Evolutionary conservation across 2,797 vertebrate genomes (phyloP).

Genomic region (Notamacropus eugenii): DNA sequence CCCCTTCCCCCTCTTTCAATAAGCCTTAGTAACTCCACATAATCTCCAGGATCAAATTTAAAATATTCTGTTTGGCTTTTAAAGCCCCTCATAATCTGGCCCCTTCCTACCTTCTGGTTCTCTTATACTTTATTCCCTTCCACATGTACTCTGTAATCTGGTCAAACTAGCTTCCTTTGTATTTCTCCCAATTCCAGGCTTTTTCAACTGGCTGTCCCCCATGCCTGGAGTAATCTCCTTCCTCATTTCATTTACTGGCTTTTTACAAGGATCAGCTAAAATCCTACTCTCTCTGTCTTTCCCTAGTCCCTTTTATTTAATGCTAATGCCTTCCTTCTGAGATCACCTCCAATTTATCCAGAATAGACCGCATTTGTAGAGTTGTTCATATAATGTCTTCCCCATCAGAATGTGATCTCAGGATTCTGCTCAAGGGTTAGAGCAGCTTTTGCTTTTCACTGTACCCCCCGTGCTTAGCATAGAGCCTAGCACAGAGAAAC

Average conservation of each 20-base stretch:
- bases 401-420: background rate
- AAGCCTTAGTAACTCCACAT: too few relatives aligned
- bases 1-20: too few relatives aligned
- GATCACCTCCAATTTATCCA: background rate
- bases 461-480: background rate
- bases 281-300: background rate
- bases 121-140: background rate
- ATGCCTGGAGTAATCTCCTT: too few relatives aligned
- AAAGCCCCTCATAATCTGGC: background rate
- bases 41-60: too few relatives aligned
- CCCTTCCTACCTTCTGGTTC: background rate
- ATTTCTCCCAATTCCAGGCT: too few relatives aligned
- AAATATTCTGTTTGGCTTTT: background rate
- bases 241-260: too few relatives aligned
- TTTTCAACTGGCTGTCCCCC: too few relatives aligned
- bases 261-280: background rate
- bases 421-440: background rate
- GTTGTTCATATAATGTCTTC: background rate
- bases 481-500: background rate
- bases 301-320: background rate
- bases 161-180: too few relatives aligned
- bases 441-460: background rate
- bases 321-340: background rate
- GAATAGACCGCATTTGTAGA: background rate
- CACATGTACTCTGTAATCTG: background rate